These are phyloP conservation scores for Labeo catla DNA, from an alignment of 2,113 vertebrate species.

Conservation along the genomic window DNA sequence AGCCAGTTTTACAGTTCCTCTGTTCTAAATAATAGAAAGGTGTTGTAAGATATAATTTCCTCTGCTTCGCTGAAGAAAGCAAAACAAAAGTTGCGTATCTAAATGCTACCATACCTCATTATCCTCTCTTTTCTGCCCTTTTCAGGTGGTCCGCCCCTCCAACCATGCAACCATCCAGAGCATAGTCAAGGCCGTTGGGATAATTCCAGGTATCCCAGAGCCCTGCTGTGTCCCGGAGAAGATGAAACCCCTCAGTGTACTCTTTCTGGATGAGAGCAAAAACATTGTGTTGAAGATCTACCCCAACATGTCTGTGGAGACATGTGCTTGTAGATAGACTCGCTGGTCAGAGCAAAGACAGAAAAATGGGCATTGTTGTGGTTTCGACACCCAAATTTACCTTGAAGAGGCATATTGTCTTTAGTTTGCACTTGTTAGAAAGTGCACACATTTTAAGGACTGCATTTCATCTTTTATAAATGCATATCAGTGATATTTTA, in stretches of 20 bases:
- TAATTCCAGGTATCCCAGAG: conserved; percentile 91
- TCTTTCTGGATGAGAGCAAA: conserved; percentile 88
- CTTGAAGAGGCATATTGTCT: conserved; percentile 49
- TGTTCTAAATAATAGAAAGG: conserved; percentile 16
- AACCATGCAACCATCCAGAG: conserved; percentile 98
- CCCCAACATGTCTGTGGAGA: conserved; percentile 94
- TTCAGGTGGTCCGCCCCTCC: conserved; percentile 89
- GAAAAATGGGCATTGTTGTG: conserved; percentile 26
- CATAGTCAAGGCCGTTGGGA: conserved; percentile 93
- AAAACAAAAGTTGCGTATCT: conserved; percentile 4
- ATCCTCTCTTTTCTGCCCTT: conserved; percentile 38
- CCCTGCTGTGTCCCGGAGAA: conserved; percentile 94
- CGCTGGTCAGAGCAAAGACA: background rate
- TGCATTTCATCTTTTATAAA: conserved; percentile 4
- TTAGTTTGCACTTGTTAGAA: conserved; percentile 34
- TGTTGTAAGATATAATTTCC: conserved; percentile 17
- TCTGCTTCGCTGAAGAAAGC: conserved; percentile 4
- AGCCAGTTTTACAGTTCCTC: conserved; percentile 4
- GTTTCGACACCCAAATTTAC: conserved; percentile 74
- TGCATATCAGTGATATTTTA: conserved; percentile 1
- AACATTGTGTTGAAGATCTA: conserved; percentile 94
- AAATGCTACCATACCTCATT: conserved; percentile 11
- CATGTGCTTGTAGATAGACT: conserved; percentile 87
- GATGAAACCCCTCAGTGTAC: conserved; percentile 90
- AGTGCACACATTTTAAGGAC: conserved; percentile 31